Evolutionary conservation across 2,888 invertebrate genomes (phyloP).

Genomic region (Invenusta paracnida): DNA sequence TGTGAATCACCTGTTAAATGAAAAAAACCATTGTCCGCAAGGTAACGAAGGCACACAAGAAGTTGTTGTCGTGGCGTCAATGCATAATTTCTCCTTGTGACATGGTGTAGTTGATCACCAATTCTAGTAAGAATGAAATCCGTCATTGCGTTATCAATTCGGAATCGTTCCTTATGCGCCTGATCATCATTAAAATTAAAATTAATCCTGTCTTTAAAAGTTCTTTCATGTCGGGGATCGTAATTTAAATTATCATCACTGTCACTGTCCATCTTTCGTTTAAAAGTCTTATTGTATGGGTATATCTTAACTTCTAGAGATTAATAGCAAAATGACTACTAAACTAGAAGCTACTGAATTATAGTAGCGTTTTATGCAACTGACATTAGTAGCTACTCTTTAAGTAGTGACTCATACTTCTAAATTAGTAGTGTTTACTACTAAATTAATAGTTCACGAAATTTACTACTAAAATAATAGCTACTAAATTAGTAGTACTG

Average conservation of each 20-base stretch:
- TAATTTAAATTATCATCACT: background rate
- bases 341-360: background rate
- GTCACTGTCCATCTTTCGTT: conserved; percentile 1
- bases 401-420: background rate
- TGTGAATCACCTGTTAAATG: conserved; percentile 14
- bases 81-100: background rate
- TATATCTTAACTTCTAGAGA: background rate
- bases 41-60: conserved; percentile 8
- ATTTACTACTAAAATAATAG: background rate
- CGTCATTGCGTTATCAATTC: background rate
- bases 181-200: conserved; percentile 1
- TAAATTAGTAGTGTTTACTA: background rate
- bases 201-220: conserved; percentile 1
- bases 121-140: background rate
- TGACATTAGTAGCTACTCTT: background rate
- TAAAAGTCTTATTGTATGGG: background rate
- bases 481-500: too few species aligned
- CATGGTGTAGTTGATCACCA: background rate
- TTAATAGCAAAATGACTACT: background rate
- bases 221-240: background rate
- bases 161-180: background rate
- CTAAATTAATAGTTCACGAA: background rate
- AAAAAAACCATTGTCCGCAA: background rate
- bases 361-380: background rate
- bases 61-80: background rate